Base-by-base conservation (phyloP, 1,140 invertebrate species). In the Artemia franciscana region DNA sequence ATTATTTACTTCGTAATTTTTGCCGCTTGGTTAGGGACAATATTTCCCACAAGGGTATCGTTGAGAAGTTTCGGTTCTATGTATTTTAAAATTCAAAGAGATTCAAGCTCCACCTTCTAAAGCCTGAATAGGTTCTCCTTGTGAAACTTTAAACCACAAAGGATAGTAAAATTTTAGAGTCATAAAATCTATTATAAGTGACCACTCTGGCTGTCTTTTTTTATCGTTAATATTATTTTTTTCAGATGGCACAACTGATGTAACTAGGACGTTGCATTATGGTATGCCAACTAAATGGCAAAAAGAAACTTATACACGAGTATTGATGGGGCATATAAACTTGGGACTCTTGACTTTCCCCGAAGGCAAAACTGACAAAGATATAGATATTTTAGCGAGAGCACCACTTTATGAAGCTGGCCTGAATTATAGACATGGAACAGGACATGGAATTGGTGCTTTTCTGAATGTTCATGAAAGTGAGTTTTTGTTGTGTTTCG, bases 261-360 rank as follows among this genome's bases (percentile, higher is more conserved):
- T 95, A 0, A 91, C 92, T 0, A 77, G 93, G 63, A 97, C 92
- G 0, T 73, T 95, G 5, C 89, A 93, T 73, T 88, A 87, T 69
- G 90, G 90, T 1, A 75, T 73, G 15, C 88, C 91, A 0, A 82
- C 84, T 0, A 70, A 75, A 0, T 79, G 85, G 58, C 82, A 92
- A 71, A 82, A 79, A 63, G 79, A 84, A 66, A 84, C 84, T 5
- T 96, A 92, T 71, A 97, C 91, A 0, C 79, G 83, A 60, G 90
- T 95, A 1, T 72, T 97, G n/a, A 86, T 88, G 39, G 88, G 89
- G 0, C 80, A 85, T 9, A 85, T 95, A 9, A 81, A 84, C 63
- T 69, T 90, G 25, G 77, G 84, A 0, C 75, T 77, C 18, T 72
- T 85, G 30, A 77, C 78, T 60, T 83, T 85, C 67, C 86, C 86